These are phyloP conservation scores for Cinclus mexicanus DNA, from an alignment of 2,113 vertebrate genomes.

Conservation along the genomic window DNA sequence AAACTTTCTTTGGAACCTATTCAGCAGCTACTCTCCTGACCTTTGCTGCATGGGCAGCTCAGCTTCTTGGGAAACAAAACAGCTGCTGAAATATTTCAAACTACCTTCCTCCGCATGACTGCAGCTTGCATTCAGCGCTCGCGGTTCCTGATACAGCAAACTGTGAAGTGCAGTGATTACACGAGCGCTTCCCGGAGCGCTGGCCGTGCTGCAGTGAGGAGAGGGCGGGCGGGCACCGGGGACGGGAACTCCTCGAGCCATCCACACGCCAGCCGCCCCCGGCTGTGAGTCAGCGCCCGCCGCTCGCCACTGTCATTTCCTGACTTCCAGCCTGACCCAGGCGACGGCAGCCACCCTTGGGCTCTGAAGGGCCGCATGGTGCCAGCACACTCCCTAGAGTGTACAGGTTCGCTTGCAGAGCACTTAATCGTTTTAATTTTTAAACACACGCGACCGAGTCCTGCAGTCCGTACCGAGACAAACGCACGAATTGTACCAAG, in stretches of 20 bases:
- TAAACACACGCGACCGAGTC: neutral
- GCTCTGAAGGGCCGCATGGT: neutral
- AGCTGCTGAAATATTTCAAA: neutral
- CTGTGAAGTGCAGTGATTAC: neutral
- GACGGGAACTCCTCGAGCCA: constrained; percentile 31
- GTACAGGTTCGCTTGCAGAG: neutral
- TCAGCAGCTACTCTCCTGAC: neutral
- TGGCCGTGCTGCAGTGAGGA: neutral
- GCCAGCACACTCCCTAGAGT: neutral
- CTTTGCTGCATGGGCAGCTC: neutral
- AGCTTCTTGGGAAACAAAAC: neutral
- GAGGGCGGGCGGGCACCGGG: neutral
- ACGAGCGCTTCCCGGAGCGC: neutral
- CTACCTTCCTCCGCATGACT: neutral
- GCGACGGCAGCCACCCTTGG: neutral
- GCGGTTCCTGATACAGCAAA: neutral
- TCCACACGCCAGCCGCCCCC: neutral
- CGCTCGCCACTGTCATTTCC: constrained; percentile 10
- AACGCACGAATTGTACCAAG: neutral
- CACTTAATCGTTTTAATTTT: neutral
- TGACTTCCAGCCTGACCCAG: neutral
- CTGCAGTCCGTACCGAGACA: neutral
- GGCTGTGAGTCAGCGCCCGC: constrained; percentile 2
- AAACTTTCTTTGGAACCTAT: neutral
- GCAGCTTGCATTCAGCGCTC: neutral